A percentile compares a stretch with the other conserved stretches of the same genome.
phyloP scores from a whole-genome alignment of 2,888 invertebrate species.

The Drosophila gaucha region DNA sequence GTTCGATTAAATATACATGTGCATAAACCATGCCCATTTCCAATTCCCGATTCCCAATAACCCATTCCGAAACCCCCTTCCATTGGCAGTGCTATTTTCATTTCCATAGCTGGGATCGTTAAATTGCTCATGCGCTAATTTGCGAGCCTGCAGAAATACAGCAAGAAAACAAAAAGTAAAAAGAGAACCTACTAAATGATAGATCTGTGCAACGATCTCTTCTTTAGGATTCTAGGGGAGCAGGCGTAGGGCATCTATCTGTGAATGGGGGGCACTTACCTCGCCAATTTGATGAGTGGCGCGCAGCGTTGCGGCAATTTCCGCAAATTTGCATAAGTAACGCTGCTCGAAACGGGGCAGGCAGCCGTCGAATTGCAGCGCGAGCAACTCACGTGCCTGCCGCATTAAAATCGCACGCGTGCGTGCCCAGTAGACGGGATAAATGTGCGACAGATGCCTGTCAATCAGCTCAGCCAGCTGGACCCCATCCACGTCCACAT shows the following conservation, averaged over 20 bases:
- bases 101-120: slow-evolving; percentile 43
- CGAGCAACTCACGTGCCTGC: slow-evolving; percentile 89
- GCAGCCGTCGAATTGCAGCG: slow-evolving; percentile 87
- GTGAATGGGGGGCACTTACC: slow-evolving; percentile 77
- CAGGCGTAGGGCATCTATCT: not conserved
- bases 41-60: not conserved
- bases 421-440: slow-evolving; percentile 86
- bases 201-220: slow-evolving; percentile 45
- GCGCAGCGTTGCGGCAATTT: slow-evolving; percentile 86
- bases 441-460: slow-evolving; percentile 87
- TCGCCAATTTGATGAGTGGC: slow-evolving; percentile 82
- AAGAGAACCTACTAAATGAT: slow-evolving; percentile 40
- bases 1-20: slow-evolving; percentile 27
- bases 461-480: slow-evolving; percentile 85
- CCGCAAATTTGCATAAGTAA: slow-evolving; percentile 87
- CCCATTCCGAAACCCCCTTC: slow-evolving; percentile 7
- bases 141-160: slow-evolving; percentile 42
- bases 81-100: slow-evolving; percentile 28
- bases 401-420: slow-evolving; percentile 87
- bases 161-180: not conserved
- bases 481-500: slow-evolving; percentile 35
- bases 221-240: slow-evolving; percentile 2
- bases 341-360: slow-evolving; percentile 87
- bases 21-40: slow-evolving; percentile 15
- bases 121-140: slow-evolving; percentile 59